These are phyloP conservation scores for Brachionus paranguensis DNA, from an alignment of 1,140 invertebrate species.

Conservation along the genomic window DNA sequence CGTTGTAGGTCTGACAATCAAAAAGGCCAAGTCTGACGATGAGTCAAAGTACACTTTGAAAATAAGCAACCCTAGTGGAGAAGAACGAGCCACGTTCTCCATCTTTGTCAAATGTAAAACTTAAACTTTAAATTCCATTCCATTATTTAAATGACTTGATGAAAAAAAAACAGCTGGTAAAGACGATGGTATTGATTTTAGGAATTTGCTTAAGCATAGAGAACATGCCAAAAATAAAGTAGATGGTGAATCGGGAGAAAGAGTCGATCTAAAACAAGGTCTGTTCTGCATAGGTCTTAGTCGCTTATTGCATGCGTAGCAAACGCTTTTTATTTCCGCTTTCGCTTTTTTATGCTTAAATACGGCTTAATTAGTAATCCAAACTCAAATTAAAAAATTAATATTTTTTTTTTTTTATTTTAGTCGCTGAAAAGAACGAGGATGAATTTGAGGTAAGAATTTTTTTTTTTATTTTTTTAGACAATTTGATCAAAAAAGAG, in stretches of 20 bases:
- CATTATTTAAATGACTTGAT: neutral
- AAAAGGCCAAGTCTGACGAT: conserved; percentile 11
- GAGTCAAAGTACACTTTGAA: conserved; percentile 22
- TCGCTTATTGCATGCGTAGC: neutral
- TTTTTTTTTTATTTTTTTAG: neutral
- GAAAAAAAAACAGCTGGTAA: neutral
- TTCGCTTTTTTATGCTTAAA: neutral
- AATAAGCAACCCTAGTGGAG: conserved; percentile 21
- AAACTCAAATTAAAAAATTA: neutral
- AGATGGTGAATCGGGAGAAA: neutral
- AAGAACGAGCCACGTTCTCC: neutral
- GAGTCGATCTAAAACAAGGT: conserved; percentile 33
- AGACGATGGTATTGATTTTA: conserved; percentile 36
- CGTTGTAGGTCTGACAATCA: neutral
- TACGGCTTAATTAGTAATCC: neutral
- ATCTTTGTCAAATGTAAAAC: conserved; percentile 35
- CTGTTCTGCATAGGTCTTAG: neutral
- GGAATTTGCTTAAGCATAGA: conserved; percentile 26
- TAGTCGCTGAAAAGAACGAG: neutral
- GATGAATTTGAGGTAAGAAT: conserved; percentile 38
- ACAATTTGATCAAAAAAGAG: neutral
- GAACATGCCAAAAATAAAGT: conserved; percentile 21
- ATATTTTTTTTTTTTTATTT: conserved; percentile 2
- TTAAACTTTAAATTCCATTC: neutral
- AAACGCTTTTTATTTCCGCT: neutral